Evolutionary conservation across 2,888 invertebrate species (phyloP).

Genomic region (Nomada ferruginata): DNA sequence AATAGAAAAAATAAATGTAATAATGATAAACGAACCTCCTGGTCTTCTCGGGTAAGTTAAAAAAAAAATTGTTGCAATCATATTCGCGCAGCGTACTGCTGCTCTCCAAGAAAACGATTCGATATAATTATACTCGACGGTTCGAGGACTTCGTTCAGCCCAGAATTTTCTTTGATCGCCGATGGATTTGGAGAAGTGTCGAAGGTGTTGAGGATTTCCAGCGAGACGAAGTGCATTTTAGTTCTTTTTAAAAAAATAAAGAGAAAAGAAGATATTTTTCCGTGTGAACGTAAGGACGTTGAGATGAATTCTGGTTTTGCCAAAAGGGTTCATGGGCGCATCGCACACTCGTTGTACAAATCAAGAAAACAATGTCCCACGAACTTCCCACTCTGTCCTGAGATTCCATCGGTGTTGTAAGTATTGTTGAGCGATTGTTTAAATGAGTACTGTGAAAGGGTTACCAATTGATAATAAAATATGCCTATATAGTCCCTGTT

Average conservation of each 20-base stretch:
- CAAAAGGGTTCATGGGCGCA: conserved; percentile 16
- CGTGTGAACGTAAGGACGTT: not conserved
- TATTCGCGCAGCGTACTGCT: no score
- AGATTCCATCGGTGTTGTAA: conserved; percentile 58
- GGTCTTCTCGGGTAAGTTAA: no score
- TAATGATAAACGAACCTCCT: no score
- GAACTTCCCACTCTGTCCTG: conserved; percentile 43
- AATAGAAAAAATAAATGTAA: not conserved
- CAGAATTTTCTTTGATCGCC: not conserved
- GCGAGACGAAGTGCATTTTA: conserved; percentile 67
- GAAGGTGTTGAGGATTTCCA: conserved; percentile 65
- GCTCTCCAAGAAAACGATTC: no score
- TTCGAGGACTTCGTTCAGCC: no score
- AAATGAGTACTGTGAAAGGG: conserved; percentile 39
- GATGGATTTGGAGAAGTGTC: conserved; percentile 31
- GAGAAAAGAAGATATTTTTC: not conserved
- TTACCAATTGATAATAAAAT: conserved; percentile 71
- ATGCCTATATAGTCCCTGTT: conserved; percentile 65
- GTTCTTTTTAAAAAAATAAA: conserved; percentile 57
- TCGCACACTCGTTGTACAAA: conserved; percentile 49
- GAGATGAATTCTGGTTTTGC: conserved; percentile 20
- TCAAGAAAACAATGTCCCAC: not conserved
- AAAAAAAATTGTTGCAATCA: no score
- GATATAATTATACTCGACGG: no score
- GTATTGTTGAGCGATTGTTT: conserved; percentile 68